A percentile compares a stretch with the other conserved stretches of the same genome.
Evolutionary conservation across 2,888 invertebrate species (phyloP).

Genomic region (Acrobasis repandana): DNA sequence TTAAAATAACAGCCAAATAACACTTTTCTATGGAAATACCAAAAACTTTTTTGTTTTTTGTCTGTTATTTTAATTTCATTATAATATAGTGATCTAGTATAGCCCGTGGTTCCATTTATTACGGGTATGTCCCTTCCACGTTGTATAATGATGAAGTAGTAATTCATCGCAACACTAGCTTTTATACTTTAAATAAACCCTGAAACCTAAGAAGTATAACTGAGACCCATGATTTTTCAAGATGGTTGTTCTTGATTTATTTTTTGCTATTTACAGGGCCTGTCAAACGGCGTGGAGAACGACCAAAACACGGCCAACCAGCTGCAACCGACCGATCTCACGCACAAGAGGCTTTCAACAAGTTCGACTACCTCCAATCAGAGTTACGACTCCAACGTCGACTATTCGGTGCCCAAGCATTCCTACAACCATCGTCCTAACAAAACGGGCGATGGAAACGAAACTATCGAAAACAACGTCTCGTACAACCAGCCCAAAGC

Average conservation of each 20-base stretch:
- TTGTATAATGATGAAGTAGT: too few relatives aligned
- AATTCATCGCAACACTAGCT: too few relatives aligned
- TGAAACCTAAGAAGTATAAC: too few relatives aligned
- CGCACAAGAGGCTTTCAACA: constrained; percentile 72
- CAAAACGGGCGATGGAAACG: constrained; percentile 53
- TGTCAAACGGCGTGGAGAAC: constrained; percentile 76
- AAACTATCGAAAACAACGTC: constrained; percentile 47
- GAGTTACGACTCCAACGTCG: constrained; percentile 72
- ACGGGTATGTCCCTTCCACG: too few relatives aligned
- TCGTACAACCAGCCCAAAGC: constrained; percentile 59
- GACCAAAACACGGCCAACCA: constrained; percentile 72
- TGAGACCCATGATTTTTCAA: neutral
- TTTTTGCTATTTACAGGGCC: constrained; percentile 59
- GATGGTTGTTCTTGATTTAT: neutral
- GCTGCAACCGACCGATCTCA: constrained; percentile 55
- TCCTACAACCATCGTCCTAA: constrained; percentile 59
- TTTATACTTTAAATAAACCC: too few relatives aligned
- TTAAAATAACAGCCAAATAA: too few relatives aligned
- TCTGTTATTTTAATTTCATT: too few relatives aligned
- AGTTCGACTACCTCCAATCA: constrained; percentile 75
- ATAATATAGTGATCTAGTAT: too few relatives aligned
- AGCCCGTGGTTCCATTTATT: too few relatives aligned
- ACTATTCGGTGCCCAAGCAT: constrained; percentile 70
- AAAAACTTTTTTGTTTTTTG: too few relatives aligned
- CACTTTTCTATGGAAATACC: too few relatives aligned